Evolutionary conservation across 2,888 invertebrate genomes (phyloP).

Genomic region (Drosophila robusta): DNA sequence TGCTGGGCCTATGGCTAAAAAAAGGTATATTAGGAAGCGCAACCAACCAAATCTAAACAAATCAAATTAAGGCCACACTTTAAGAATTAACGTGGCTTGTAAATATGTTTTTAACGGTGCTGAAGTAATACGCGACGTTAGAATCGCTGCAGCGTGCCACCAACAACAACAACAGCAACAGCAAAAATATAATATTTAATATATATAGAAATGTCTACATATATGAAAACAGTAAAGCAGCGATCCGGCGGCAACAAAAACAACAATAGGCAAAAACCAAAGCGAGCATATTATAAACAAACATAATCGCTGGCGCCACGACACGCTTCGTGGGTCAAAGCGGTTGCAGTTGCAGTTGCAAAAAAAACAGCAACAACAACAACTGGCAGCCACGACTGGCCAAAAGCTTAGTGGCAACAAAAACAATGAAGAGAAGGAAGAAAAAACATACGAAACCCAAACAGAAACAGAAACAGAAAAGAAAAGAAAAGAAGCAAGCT

Average conservation of each 20-base stretch:
- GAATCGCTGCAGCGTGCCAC: conserved; percentile 77
- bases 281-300: conserved; percentile 75
- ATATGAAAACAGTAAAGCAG: conserved; percentile 59
- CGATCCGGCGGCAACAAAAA: conserved; percentile 49
- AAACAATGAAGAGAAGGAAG: conserved; percentile 16
- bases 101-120: conserved; percentile 78
- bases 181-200: conserved; percentile 22
- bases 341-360: conserved; percentile 76
- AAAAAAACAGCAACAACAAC: conserved; percentile 25
- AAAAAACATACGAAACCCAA: conserved; percentile 12
- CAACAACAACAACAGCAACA: conserved; percentile 28
- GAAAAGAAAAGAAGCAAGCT: too few relatives aligned
- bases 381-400: conserved; percentile 35
- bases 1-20: not conserved
- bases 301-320: conserved; percentile 81
- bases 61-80: conserved; percentile 79
- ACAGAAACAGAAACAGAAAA: conserved; percentile 11
- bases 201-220: conserved; percentile 12
- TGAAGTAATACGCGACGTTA: conserved; percentile 75
- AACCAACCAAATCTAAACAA: conserved; percentile 68
- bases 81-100: conserved; percentile 78
- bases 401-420: conserved; percentile 38
- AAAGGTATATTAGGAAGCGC: conserved; percentile 29
- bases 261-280: conserved; percentile 52
- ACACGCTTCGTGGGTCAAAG: conserved; percentile 80